Percentiles rank a stretch among this genome's conserved stretches.
These are phyloP conservation scores for Nebria salina DNA, from an alignment of 2,888 invertebrate genomes.

Conservation along the genomic window DNA sequence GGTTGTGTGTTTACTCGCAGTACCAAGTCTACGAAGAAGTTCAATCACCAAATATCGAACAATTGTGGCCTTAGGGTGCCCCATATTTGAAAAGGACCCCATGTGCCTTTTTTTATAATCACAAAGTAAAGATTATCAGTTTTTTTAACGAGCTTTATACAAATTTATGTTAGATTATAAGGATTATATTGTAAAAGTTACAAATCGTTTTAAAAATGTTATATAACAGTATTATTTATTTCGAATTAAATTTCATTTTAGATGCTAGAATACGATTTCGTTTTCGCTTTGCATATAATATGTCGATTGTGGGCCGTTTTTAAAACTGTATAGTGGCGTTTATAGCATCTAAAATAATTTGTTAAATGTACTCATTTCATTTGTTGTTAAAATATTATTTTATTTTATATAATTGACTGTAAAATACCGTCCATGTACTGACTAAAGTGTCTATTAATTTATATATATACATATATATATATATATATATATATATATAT, in stretches of 20 bases:
- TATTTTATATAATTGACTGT: too few relatives aligned
- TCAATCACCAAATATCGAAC: constrained; percentile 89
- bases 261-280: not conserved
- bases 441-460: too few relatives aligned
- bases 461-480: too few relatives aligned
- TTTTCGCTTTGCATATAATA: too few relatives aligned
- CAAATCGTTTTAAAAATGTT: not conserved
- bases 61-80: constrained; percentile 70
- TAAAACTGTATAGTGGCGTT: too few relatives aligned
- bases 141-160: not conserved
- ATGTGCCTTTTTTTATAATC: not conserved
- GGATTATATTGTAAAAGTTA: not conserved
- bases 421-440: too few relatives aligned
- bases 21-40: constrained; percentile 82
- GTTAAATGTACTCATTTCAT: too few relatives aligned
- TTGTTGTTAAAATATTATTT: too few relatives aligned
- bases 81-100: not conserved
- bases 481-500: too few relatives aligned
- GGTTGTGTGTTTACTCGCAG: constrained; percentile 86
- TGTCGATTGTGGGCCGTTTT: too few relatives aligned
- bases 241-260: not conserved
- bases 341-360: too few relatives aligned
- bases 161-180: not conserved
- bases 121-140: not conserved
- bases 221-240: not conserved